Percentiles rank a stretch among this genome's conserved stretches.
These are phyloP conservation scores for Trichechus manatus DNA, from an alignment of 2,113 vertebrate species.

Conservation along the genomic window DNA sequence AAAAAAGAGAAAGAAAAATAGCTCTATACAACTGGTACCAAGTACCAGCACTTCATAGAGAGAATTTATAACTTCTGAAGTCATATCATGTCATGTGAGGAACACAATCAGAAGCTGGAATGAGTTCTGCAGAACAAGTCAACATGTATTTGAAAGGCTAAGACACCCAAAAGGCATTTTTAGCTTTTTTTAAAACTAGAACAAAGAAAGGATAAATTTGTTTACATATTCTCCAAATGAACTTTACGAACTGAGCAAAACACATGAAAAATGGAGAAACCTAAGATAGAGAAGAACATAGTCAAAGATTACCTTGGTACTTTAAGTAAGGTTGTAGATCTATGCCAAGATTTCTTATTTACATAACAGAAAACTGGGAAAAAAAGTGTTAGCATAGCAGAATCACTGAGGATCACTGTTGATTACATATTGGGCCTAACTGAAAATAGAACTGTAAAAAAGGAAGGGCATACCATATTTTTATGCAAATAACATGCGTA, in stretches of 20 bases:
- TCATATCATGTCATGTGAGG: neutral
- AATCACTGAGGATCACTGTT: neutral
- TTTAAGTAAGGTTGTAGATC: neutral
- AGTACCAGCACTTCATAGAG: fast-evolving
- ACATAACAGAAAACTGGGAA: neutral
- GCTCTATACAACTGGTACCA: neutral
- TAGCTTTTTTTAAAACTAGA: neutral
- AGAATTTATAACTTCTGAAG: neutral
- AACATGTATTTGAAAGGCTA: neutral
- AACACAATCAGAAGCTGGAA: neutral
- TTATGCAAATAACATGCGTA: no score
- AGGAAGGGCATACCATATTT: no score
- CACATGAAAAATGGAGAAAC: neutral
- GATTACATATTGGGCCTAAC: neutral
- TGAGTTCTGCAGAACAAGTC: neutral
- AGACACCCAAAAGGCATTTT: neutral
- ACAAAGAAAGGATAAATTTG: neutral
- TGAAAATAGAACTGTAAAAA: neutral
- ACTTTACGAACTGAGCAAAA: slow-evolving; percentile 23
- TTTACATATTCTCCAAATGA: neutral
- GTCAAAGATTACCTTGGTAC: neutral
- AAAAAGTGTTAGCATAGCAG: neutral
- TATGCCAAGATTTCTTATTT: neutral
- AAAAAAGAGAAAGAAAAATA: neutral
- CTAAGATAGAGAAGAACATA: neutral